phyloP scores from a whole-genome alignment of 35 echinoderm and acorn worm genomes.

The Diadema setosum region DNA sequence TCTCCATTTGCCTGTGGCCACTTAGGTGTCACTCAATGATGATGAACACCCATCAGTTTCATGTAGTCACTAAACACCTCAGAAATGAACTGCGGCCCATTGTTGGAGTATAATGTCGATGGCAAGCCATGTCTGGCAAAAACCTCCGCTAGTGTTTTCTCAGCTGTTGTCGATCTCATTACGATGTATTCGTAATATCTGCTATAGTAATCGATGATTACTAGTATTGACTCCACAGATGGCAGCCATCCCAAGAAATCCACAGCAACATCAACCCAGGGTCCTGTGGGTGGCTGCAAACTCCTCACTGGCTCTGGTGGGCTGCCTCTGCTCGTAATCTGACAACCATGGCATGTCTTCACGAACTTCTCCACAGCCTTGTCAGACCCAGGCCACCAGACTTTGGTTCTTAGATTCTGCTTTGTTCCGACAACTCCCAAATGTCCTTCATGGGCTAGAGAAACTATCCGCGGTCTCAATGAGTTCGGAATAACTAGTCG shows the following conservation, averaged over 20 bases:
- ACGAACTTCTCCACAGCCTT: background rate
- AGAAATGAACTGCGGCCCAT: background rate
- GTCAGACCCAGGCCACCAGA: conserved; percentile 36
- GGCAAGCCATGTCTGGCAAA: background rate
- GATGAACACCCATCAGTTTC: background rate
- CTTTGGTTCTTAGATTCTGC: conserved; percentile 26
- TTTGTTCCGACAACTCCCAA: conserved; percentile 19
- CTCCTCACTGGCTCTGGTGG: conserved; percentile 21
- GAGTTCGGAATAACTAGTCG: background rate
- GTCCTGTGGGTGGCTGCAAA: background rate
- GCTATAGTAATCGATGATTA: conserved; percentile 36
- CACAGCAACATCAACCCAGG: background rate
- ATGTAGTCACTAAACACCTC: background rate
- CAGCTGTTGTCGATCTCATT: background rate
- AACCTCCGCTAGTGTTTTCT: background rate
- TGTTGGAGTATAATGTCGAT: background rate
- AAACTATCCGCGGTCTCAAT: background rate
- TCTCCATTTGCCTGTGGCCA: conserved; percentile 37
- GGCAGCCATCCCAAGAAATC: conserved; percentile 29
- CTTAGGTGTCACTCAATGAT: background rate
- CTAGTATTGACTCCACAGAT: background rate
- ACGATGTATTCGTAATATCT: conserved; percentile 15
- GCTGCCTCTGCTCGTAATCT: background rate
- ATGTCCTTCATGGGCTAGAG: conserved; percentile 19
- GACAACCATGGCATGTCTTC: conserved; percentile 31